These are phyloP conservation scores for Hoplodrina blanda DNA, from an alignment of 2,888 invertebrate genomes.

Conservation along the genomic window DNA sequence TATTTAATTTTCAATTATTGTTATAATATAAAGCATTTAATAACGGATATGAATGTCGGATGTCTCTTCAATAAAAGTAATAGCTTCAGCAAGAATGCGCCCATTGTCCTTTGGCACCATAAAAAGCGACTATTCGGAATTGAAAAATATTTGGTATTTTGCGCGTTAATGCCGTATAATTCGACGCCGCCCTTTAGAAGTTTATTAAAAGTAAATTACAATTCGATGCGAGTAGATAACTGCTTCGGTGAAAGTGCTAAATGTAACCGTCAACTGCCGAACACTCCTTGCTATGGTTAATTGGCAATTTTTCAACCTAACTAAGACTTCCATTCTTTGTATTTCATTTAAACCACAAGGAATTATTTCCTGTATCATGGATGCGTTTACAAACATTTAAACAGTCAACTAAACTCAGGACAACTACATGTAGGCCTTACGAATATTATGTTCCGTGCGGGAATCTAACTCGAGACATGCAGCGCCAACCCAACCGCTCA, in stretches of 20 bases:
- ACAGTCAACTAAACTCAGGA: no score
- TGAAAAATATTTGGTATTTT: constrained; percentile 52
- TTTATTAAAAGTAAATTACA: constrained; percentile 55
- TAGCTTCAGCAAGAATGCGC: constrained; percentile 24
- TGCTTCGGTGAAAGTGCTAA: constrained; percentile 46
- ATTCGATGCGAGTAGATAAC: constrained; percentile 36
- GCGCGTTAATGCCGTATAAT: constrained; percentile 4
- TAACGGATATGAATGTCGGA: background rate
- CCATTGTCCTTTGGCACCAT: constrained; percentile 2
- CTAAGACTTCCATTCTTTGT: background rate
- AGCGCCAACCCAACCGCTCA: no score
- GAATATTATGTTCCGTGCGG: no score
- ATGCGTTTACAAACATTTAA: no score
- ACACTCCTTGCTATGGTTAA: constrained; percentile 37
- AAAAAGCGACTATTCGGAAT: constrained; percentile 25
- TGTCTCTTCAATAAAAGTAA: background rate
- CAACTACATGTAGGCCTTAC: no score
- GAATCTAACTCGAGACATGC: no score
- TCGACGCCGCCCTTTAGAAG: constrained; percentile 35
- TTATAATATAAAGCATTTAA: background rate
- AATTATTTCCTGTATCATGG: no score
- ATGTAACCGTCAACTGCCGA: constrained; percentile 31
- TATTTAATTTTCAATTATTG: background rate
- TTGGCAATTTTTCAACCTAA: constrained; percentile 21
- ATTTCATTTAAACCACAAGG: no score